Evolutionary conservation across 2,797 vertebrate genomes (phyloP).

Genomic region (Capromys pilorides): DNA sequence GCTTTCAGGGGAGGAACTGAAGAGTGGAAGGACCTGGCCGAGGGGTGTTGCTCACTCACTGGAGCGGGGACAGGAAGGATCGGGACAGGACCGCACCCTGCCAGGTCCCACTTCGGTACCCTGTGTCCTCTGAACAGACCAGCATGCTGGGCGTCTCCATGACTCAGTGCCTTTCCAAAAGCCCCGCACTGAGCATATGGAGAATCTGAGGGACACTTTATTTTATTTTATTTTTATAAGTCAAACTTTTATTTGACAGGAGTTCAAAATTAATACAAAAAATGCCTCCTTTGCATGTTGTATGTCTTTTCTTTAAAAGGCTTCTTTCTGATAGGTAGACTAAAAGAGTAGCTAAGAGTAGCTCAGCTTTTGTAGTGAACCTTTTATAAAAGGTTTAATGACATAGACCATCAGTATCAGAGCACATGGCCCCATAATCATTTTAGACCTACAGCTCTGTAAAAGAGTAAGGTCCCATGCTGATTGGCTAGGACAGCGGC

Average conservation of each 20-base stretch:
- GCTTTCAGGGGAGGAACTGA: background rate
- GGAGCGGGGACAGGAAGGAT: background rate
- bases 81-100: background rate
- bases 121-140: background rate
- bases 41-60: background rate
- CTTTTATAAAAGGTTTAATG: constrained; percentile 83
- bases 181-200: background rate
- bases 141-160: background rate
- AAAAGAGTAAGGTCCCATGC: constrained; percentile 81
- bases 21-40: background rate
- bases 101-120: background rate
- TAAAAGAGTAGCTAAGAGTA: constrained; percentile 80
- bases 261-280: constrained; percentile 87
- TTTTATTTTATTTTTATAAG: constrained; percentile 52
- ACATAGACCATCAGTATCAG: constrained; percentile 80
- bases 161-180: background rate
- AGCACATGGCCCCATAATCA: constrained; percentile 84
- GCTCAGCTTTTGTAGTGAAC: constrained; percentile 82
- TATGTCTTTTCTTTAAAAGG: constrained; percentile 82
- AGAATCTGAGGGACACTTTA: background rate
- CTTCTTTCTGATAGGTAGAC: constrained; percentile 82
- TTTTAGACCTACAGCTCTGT: constrained; percentile 82
- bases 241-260: constrained; percentile 86
- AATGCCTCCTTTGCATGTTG: constrained; percentile 78
- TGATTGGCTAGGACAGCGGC: constrained; percentile 83